phyloP scores from a whole-genome alignment of 2,797 vertebrate species.

The Halcyon leucocephala region DNA sequence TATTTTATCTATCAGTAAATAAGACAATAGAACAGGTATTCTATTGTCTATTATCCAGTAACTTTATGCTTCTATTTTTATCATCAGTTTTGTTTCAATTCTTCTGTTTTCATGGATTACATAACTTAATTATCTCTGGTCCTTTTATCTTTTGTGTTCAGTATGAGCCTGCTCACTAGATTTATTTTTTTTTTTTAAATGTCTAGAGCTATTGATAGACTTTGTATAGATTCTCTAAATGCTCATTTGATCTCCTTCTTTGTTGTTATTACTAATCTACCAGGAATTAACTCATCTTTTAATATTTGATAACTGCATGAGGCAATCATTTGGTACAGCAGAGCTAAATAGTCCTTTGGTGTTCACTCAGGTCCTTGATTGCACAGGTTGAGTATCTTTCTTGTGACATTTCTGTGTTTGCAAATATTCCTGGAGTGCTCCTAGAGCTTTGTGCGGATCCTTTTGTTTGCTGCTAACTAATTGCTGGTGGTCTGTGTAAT shows the following conservation, averaged over 20 bases:
- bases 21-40: background rate
- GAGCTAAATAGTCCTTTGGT: background rate
- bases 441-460: background rate
- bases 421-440: background rate
- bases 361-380: background rate
- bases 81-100: background rate
- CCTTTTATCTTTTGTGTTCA: background rate
- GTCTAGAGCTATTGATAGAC: background rate
- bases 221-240: background rate
- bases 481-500: background rate
- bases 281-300: constrained; percentile 1
- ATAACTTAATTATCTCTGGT: background rate
- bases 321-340: background rate
- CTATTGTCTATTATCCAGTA: background rate
- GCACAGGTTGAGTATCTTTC: background rate
- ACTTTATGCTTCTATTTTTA: background rate
- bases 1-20: background rate
- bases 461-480: constrained; percentile 14
- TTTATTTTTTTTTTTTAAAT: background rate
- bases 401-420: background rate
- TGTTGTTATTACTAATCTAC: background rate
- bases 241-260: background rate
- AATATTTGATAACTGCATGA: background rate
- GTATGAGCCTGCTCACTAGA: background rate
- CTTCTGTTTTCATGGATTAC: background rate